phyloP scores from a whole-genome alignment of 2,888 invertebrate genomes.

The Phragmatobia fuliginosa region DNA sequence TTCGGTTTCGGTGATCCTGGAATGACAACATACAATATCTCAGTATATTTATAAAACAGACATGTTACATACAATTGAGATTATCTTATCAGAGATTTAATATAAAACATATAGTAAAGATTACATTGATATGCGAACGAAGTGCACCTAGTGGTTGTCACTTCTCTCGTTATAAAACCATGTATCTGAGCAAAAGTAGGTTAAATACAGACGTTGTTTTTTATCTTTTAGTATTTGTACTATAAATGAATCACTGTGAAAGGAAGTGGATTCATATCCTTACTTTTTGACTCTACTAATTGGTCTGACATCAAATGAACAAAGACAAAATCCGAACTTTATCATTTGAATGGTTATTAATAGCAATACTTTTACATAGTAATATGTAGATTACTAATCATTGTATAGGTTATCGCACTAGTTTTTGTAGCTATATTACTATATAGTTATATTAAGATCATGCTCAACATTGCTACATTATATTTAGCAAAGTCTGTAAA shows the following conservation, averaged over 20 bases:
- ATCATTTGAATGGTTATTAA: not conserved
- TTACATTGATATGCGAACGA: conserved; percentile 2
- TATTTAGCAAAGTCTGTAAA: too few species aligned
- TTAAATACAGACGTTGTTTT: not conserved
- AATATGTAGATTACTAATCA: not conserved
- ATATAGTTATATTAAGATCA: not conserved
- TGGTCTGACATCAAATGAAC: not conserved
- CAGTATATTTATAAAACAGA: not conserved
- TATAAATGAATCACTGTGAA: not conserved
- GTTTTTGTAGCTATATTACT: not conserved
- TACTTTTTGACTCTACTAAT: not conserved
- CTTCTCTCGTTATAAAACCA: not conserved
- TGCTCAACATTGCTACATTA: too few species aligned
- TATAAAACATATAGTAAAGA: not conserved
- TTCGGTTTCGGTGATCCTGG: conserved; percentile 63
- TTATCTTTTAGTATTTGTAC: not conserved
- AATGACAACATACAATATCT: conserved; percentile 45
- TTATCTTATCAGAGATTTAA: conserved; percentile 7
- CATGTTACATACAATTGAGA: not conserved
- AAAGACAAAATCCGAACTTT: not conserved
- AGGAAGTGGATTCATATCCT: not conserved
- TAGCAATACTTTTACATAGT: not conserved
- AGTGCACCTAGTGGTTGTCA: not conserved
- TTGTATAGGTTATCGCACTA: not conserved
- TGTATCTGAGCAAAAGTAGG: not conserved